A percentile compares a stretch with the other conserved stretches of the same genome.
phyloP scores from a whole-genome alignment of 2,888 invertebrate species.

The Melanargia galathea region DNA sequence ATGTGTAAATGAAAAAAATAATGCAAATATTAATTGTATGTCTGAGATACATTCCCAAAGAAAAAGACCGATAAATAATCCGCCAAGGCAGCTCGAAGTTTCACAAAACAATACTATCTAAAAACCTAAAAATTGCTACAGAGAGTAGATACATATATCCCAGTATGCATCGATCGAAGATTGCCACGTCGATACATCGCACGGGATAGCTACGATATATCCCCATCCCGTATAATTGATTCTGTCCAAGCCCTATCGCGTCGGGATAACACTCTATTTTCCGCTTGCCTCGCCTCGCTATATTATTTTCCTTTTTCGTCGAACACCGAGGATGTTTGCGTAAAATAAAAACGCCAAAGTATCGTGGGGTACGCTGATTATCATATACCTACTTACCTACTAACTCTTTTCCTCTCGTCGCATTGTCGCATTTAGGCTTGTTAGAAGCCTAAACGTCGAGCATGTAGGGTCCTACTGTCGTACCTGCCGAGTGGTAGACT shows the following conservation, averaged over 20 bases:
- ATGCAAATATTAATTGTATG: no score
- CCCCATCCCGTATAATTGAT: slow-evolving; percentile 35
- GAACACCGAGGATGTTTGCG: slow-evolving; percentile 23
- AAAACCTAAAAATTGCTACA: no score
- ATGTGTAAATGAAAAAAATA: no score
- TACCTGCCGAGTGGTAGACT: no score
- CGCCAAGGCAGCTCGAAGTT: no score
- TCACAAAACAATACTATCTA: no score
- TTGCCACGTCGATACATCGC: neutral
- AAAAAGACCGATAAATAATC: no score
- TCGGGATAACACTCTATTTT: slow-evolving; percentile 36
- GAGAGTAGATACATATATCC: no score
- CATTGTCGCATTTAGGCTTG: no score
- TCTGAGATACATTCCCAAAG: no score
- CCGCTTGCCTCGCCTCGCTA: slow-evolving; percentile 32
- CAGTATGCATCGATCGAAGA: neutral
- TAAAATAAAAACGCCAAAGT: slow-evolving; percentile 22
- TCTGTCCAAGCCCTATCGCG: slow-evolving; percentile 30
- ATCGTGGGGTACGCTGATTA: slow-evolving; percentile 6
- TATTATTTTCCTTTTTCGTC: slow-evolving; percentile 31
- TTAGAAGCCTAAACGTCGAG: no score
- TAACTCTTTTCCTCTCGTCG: neutral
- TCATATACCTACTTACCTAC: slow-evolving; percentile 3
- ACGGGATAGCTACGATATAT: slow-evolving; percentile 21
- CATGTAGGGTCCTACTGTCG: no score